Base-by-base conservation (phyloP, 1,140 invertebrate species). In the Aphis craccivora region DNA sequence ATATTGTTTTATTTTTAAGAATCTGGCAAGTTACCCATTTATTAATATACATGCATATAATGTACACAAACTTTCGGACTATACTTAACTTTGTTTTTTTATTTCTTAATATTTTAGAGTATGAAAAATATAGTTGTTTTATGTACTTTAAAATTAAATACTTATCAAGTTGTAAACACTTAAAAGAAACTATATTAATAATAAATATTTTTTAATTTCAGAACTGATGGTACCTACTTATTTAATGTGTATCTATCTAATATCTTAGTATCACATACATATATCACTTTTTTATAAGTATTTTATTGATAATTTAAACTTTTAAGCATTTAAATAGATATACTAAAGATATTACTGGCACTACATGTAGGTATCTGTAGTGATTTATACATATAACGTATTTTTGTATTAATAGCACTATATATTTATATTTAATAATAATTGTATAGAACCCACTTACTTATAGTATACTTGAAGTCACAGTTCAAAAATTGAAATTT, bases 1-100 rank as follows among this genome's bases (percentile, higher is more conserved):
- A 53, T 53, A 89, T 53, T 88, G 22, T 51, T 53, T 89, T 89
- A n/a, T 88, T 88, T 88, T 88, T 88, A 88, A 89, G 87, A 89
- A 51, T 89, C 35, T 89, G 87, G 45, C 45, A 53, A 53, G 87
- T 89, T 89, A n/a, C 87, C 87, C n/a, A 89, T 51, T 53, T 53
- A 53, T 43, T 48, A 89, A 51, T 53, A 37, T 23, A 22, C 45
- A 35, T 20, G n/a, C 7, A n/a, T 53, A 14, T 53, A 87, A 45
- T 45, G 22, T 37, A n/a, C 23, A 89, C n/a, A 35, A 43, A 48
- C 86, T 30, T 89, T 53, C 37, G 37, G 7, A 48, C 37, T 51
- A 37, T 87, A n/a, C 30, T 48, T 48, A n/a, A 87, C 20, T 48
- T 45, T 48, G 25, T 86, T 87, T 45, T 45, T 48, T 87, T 22